Evolutionary conservation across 2,113 vertebrate genomes (phyloP), one percentile per base, ranked within the genome.

Genomic region (Phodopus roborovskii): DNA sequence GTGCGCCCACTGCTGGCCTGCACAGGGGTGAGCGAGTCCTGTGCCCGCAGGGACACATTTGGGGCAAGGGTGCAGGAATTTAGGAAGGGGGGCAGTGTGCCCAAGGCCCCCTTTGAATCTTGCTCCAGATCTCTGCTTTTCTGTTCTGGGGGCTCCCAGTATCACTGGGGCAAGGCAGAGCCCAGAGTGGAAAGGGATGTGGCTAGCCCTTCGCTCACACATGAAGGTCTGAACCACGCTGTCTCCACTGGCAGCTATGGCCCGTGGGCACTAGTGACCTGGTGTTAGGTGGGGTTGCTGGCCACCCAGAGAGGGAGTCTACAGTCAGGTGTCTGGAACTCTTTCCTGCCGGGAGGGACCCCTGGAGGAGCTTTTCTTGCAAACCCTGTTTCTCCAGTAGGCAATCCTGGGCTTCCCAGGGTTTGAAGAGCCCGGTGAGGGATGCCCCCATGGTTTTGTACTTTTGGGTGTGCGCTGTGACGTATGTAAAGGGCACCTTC

Each of bases 1-100:
- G 4, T 13, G 16, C 42, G 20, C 4, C 0, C 0, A 0, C 16
- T 22, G 1, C 17, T 68, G 28, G 22, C 45, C 45, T 33, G 66
- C 2, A 33, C 42, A 66, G 30, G 26, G 26, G 8, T 48, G 62
- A 12, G 17, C 1, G 8, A 68, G 42, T 5, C 84, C 45, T 15
- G 2, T 88, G 50, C 58, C 22, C 2, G 9, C 0, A 26, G 26
- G 4, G 7, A 28, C 7, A 3, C 62, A 11, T 42, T 28, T n/a
- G n/a, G n/a, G n/a, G 33, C 5, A 5, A 74, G 33, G 56, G 30
- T 17, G 0, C 7, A 0, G 81, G n/a, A 13, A 53, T 64, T 48
- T 28, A 16, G 48, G 71, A 50, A 26, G 53, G 36, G 71, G 45
- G 8, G 28, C 4, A 7, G 5, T 50, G 36, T 48, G 68, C 7